Conservation (phyloP, 2,113 vertebrate genomes). For the Accipiter virgatus region DNA sequence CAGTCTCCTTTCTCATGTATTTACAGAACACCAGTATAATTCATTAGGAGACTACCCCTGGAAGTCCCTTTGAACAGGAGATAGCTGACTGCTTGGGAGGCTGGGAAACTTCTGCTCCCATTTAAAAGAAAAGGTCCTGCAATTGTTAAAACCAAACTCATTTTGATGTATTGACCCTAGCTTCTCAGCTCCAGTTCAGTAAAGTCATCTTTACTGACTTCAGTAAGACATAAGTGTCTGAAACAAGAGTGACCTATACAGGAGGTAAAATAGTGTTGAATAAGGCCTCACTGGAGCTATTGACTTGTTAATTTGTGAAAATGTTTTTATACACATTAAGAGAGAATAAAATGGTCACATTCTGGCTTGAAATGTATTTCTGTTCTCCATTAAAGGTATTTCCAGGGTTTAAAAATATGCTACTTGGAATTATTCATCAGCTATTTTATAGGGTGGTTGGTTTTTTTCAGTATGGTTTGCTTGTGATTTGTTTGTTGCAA, state of each 20-base stretch:
- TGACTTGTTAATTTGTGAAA: not conserved
- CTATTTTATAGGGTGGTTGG: not conserved
- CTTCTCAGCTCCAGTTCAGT: not conserved
- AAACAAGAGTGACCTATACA: not conserved
- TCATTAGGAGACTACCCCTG: not conserved
- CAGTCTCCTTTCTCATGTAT: not conserved
- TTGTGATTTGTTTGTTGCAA: not conserved
- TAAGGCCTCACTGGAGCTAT: not conserved
- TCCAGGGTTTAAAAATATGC: not conserved
- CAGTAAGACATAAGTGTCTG: not conserved
- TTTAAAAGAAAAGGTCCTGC: not conserved
- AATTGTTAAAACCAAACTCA: not conserved
- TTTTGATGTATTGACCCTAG: not conserved
- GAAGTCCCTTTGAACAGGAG: not conserved
- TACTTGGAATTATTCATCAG: not conserved
- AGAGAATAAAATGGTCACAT: not conserved
- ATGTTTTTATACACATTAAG: not conserved
- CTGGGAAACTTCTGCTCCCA: not conserved
- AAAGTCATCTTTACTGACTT: not conserved
- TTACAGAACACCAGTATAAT: not conserved
- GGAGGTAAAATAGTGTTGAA: not conserved
- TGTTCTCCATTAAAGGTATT: not conserved
- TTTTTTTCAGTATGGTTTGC: not conserved
- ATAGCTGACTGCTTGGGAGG: not conserved
- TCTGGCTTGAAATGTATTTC: not conserved